Evolutionary conservation across 2,797 vertebrate genomes (phyloP), one percentile per base, ranked within the genome.

Genomic region (Mallotus villosus): DNA sequence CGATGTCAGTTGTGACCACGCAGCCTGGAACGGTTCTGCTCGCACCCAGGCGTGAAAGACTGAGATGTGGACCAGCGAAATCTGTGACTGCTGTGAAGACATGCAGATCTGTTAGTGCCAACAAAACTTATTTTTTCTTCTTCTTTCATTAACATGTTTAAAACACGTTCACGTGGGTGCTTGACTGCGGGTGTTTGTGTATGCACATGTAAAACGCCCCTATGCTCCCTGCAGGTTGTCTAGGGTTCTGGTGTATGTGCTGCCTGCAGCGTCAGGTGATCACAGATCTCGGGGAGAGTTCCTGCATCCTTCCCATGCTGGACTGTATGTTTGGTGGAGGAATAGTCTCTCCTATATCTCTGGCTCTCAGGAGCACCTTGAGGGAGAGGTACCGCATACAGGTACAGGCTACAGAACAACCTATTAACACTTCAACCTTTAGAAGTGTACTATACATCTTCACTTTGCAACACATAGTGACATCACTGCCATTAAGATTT

Each of bases 301-400:
- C 82, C 34, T 89, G n/a, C n/a, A n/a, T 84, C 41, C 83, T 90
- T 72, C 87, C 86, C 27, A 69, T 90, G 70, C 37, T 89, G 80
- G 84, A 90, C 27, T 78, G 0, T 46, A 29, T 51, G 25, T 70
- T 34, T n/a, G 58, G 24, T 7, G 1, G 64, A 34, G 1, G 64
- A 34, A 0, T 71, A 0, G 25, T 87, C 49, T 73, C 73, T 57
- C 72, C 82, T 0, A 51, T 74, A 0, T 34, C 80, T 1, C 69
- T 85, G 9, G 32, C 84, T 4, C 21, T 88, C 64, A 85, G 87
- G 72, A 82, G 80, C 32, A 21, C 75, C 4, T 74, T 88, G 41
- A 81, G 87, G 58, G 86, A 88, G 83, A 73, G 87, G 61, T 86
- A 84, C 79, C 71, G 63, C 27, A 87, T 89, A 55, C 65, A 73